Percentiles rank a stretch among this genome's conserved stretches.
Conservation (phyloP, 2,797 vertebrate genomes). For the Rhadinocentrus ornatus region DNA sequence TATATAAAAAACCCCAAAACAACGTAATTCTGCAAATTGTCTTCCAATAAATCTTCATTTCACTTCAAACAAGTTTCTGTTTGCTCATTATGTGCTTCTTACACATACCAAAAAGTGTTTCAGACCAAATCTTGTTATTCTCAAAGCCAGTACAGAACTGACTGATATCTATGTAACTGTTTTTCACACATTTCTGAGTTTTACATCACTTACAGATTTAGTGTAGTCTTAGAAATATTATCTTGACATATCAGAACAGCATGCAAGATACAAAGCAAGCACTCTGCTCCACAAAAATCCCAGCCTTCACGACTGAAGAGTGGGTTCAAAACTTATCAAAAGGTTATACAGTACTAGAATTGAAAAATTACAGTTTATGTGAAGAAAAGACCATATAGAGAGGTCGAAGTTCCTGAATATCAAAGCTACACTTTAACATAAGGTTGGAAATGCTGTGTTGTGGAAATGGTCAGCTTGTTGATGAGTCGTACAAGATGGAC, state of each 20-base stretch:
- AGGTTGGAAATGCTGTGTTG: background rate
- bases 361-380: background rate
- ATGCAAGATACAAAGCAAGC: constrained; percentile 57
- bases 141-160: background rate
- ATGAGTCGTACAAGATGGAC: background rate
- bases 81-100: constrained; percentile 12
- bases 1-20: background rate
- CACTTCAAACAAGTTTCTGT: background rate
- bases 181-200: background rate
- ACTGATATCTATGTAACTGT: background rate
- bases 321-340: background rate
- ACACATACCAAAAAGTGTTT: background rate
- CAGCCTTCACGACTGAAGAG: background rate
- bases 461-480: background rate
- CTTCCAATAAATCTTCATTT: background rate
- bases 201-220: background rate
- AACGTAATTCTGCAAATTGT: background rate
- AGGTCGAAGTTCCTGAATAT: background rate
- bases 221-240: constrained; percentile 10
- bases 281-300: constrained; percentile 5
- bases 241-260: constrained; percentile 45
- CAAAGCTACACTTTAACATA: background rate
- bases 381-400: background rate
- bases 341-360: background rate
- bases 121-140: background rate